A percentile compares a stretch with the other conserved stretches of the same genome.
Evolutionary conservation across 2,113 vertebrate species (phyloP).

Genomic region (Cichladusa arquata): DNA sequence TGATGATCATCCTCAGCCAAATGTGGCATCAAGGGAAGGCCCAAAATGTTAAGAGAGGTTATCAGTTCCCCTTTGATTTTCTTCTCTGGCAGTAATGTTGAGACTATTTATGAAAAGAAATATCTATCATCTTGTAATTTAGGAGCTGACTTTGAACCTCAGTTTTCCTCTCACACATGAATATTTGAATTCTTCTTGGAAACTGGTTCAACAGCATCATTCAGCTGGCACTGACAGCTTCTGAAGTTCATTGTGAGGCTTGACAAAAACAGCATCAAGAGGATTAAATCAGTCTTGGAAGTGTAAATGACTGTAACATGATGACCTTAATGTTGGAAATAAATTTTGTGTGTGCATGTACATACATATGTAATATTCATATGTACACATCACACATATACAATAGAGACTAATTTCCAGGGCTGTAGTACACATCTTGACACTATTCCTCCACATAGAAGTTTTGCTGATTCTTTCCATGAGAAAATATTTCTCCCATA

Average conservation of each 20-base stretch:
- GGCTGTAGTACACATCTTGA: background rate
- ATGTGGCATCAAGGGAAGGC: background rate
- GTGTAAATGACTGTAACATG: background rate
- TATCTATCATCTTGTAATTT: background rate
- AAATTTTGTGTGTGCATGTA: background rate
- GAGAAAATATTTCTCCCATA: background rate
- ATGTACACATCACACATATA: background rate
- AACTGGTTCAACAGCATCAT: background rate
- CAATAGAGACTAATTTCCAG: background rate
- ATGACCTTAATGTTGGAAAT: background rate
- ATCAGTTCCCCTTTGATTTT: background rate
- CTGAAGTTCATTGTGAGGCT: background rate
- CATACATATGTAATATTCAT: background rate
- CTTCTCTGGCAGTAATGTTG: background rate
- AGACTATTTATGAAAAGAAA: background rate
- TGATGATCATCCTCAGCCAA: background rate
- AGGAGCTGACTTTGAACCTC: background rate
- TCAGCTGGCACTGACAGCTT: background rate
- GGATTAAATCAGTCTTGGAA: slow-evolving; percentile 12
- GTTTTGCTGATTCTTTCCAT: background rate
- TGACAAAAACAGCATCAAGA: background rate
- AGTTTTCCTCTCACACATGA: background rate
- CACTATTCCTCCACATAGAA: background rate
- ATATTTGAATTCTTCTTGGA: background rate
- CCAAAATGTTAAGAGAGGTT: background rate